Percentiles rank a stretch among this genome's conserved stretches.
Conservation (phyloP, 2,797 vertebrate species). For the Nannoperca australis region DNA sequence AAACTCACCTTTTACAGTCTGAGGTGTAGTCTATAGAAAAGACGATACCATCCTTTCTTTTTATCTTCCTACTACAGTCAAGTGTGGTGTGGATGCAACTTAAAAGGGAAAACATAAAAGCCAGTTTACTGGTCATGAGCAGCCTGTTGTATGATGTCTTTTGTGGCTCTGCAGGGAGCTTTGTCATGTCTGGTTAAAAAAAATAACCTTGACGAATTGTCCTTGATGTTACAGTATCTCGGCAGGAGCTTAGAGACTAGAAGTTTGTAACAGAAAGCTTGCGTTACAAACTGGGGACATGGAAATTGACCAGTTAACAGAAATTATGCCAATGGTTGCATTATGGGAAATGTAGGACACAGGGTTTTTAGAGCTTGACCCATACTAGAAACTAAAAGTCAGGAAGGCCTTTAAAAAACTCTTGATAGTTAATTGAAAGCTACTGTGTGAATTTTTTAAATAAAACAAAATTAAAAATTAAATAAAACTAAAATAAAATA, state of each 20-base stretch:
- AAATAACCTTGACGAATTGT: neutral
- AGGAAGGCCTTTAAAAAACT: neutral
- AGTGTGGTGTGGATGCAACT: neutral
- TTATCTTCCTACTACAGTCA: too few species aligned
- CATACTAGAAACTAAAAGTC: neutral
- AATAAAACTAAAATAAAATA: too few species aligned
- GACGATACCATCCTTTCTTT: too few species aligned
- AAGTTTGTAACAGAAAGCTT: neutral
- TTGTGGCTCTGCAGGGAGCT: neutral
- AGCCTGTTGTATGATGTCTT: neutral
- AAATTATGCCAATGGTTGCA: too few species aligned
- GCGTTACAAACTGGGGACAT: too few species aligned
- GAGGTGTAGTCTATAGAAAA: neutral
- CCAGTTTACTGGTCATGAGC: neutral
- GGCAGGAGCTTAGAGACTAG: neutral
- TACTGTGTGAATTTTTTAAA: too few species aligned
- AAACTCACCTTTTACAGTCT: neutral
- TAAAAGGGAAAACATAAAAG: neutral
- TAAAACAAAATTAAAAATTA: too few species aligned
- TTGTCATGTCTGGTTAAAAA: neutral
- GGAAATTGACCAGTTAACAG: too few species aligned
- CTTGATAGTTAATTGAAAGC: too few species aligned
- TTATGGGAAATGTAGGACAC: too few species aligned
- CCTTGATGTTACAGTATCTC: neutral
- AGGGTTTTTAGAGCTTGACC: too few species aligned